Evolutionary conservation across 2,888 invertebrate genomes (phyloP).

Genomic region (Thereva unica): DNA sequence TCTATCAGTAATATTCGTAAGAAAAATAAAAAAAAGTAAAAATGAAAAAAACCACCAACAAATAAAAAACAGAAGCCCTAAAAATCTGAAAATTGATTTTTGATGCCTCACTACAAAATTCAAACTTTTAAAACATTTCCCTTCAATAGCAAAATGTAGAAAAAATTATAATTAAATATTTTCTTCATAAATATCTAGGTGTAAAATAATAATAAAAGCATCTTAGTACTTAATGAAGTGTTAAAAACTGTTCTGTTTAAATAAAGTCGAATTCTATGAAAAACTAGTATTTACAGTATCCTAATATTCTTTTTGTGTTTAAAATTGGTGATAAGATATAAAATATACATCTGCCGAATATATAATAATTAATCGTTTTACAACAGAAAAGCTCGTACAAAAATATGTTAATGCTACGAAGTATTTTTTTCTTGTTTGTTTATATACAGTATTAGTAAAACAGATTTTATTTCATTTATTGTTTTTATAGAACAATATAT

Average conservation of each 20-base stretch:
- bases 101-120: neutral
- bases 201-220: too few species aligned
- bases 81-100: conserved; percentile 29
- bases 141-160: conserved; percentile 9
- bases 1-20: too few species aligned
- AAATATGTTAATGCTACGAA: conserved; percentile 18
- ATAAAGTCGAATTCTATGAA: conserved; percentile 8
- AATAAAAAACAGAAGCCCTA: conserved; percentile 7
- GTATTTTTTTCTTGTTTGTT: too few species aligned
- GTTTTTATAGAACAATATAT: too few species aligned
- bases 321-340: conserved; percentile 19
- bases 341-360: conserved; percentile 16
- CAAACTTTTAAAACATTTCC: neutral
- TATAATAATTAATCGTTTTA: conserved; percentile 10
- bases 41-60: conserved; percentile 5
- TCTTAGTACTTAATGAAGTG: conserved; percentile 5
- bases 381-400: conserved; percentile 27
- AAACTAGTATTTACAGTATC: conserved; percentile 26
- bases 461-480: too few species aligned
- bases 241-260: conserved; percentile 21
- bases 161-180: conserved; percentile 17
- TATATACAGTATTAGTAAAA: too few species aligned
- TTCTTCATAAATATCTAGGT: conserved; percentile 24
- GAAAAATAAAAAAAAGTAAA: neutral
- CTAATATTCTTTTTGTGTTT: conserved; percentile 2